These are phyloP conservation scores for Dynastes maya DNA, from an alignment of 2,888 invertebrate genomes.

Conservation along the genomic window DNA sequence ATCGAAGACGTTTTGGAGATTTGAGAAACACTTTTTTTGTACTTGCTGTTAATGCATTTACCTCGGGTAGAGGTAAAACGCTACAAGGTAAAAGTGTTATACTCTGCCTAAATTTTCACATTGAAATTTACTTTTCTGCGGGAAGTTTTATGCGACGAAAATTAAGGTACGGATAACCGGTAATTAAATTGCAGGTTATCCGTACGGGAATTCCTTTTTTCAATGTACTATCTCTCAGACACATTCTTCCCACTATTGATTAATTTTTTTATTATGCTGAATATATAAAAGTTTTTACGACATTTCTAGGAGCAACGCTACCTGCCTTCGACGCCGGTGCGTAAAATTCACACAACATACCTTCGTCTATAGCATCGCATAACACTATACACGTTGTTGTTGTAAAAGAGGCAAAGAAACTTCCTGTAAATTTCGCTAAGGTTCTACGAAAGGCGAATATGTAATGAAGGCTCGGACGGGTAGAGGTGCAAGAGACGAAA, in stretches of 20 bases:
- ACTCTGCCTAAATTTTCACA: too few species aligned
- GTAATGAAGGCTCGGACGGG: constrained; percentile 15
- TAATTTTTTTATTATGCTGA: constrained; percentile 3
- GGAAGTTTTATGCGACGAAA: too few species aligned
- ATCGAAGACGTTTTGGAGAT: too few species aligned
- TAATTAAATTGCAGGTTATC: too few species aligned
- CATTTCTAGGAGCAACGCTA: not conserved
- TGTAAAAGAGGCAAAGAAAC: constrained; percentile 17
- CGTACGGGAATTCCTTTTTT: too few species aligned
- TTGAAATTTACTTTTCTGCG: too few species aligned
- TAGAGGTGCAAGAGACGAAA: not conserved
- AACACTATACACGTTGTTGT: constrained; percentile 17
- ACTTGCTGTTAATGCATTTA: too few species aligned
- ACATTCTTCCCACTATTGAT: not conserved
- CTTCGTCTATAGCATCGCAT: not conserved
- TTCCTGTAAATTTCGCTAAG: constrained; percentile 37
- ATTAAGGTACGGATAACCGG: too few species aligned
- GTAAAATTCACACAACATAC: constrained; percentile 22
- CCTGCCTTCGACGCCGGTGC: not conserved
- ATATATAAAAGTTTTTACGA: not conserved
- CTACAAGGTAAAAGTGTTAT: too few species aligned
- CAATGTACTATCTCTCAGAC: too few species aligned
- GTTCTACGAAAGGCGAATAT: constrained; percentile 27
- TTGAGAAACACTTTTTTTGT: too few species aligned
- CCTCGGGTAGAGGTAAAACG: too few species aligned